Base-by-base conservation (phyloP, 2,113 vertebrate genomes). In the Phrynosoma blainvillii region DNA sequence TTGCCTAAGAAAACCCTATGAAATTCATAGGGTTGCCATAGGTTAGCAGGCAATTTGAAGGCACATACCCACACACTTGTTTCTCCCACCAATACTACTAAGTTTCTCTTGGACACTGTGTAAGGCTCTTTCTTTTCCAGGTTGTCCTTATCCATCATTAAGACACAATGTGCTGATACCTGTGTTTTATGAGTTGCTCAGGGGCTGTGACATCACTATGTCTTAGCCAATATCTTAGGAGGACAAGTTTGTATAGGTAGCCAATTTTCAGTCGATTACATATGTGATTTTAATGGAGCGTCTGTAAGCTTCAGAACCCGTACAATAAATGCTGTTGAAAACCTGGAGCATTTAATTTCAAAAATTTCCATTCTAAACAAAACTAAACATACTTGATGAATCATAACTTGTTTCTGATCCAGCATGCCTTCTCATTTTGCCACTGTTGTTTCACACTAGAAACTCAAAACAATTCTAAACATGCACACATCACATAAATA, bases 401-500 rank as follows among this genome's bases (percentile, higher is more conserved):
- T 88, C 47, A 83, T 56, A 80, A 87, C 90, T 92, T 83, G 5
- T 82, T 88, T 36, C 32, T 1, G 79, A 78, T 84, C 40, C 84
- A 89, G 21, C 4, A 23, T 47, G 16, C 21, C 32, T 47, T 16
- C 75, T 36, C 30, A 12, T 84, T 88, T 66, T 36, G 52, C 11
- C 4, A 14, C 9, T 2, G 0, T 47, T 85, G 11, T 85, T 27
- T 75, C 79, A 23, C 30, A 0, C 52, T 88, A 89, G 73, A 85
- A 92, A 84, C 30, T 52, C 82, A 87, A 84, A 81, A 91, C 25
- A 86, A 42, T 83, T 84, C 27, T 90, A 66, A 90, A 76, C 16
- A 7, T 78, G 30, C 47, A 80, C 8, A 3, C n/a, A 81, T 40
- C 4, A 8, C 30, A 90, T 89, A 54, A 78, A 93, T 78, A 90